Evolutionary conservation across 1,140 invertebrate genomes (phyloP), one percentile per base, ranked within the genome.

Genomic region (Heliconius hermathena): DNA sequence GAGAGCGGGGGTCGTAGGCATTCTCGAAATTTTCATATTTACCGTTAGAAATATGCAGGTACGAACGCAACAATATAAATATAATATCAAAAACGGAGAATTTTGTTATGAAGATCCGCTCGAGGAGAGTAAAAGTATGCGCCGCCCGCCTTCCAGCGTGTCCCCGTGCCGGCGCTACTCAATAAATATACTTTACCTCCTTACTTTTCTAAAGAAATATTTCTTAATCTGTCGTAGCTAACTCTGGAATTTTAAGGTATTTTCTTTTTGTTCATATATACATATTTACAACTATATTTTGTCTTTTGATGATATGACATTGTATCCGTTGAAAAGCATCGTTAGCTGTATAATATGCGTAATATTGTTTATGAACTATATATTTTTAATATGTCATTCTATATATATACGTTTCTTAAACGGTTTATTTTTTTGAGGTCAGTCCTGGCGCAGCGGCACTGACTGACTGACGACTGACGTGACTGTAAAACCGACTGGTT

Each of bases 1-100:
- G 85, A 86, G 84, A 87, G 85, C 74, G 86, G 88, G 87, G 89
- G 84, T 91, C 88, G 89, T 84, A 89, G 91, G 89, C 91, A 93
- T 94, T 93, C 91, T 88, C 86, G 89, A 92, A 92, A 94, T 94
- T 93, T 94, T 93, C 93, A 94, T 94, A 94, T 94, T 93, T 94
- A 93, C 91, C 89, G 91, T 88, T 89, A 90, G 85, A 94, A 94
- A 94, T 93, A 94, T 94, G 91, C 93, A 94, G 93, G 93, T 94
- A 93, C 88, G 88, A 91, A 93, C 85, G 90, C 90, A 89, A 94
- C 88, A 92, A 91, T 91, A 93, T 91, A 93, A 93, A 92, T 94
- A 94, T 94, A 93, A 94, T 93, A 93, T 93, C 91, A 93, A 94
- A 46, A 94, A 93, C 89, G 91, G 88, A 91, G 93, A 94, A 94